These are phyloP conservation scores for Galbula dea DNA, from an alignment of 2,113 vertebrate genomes.

Conservation along the genomic window DNA sequence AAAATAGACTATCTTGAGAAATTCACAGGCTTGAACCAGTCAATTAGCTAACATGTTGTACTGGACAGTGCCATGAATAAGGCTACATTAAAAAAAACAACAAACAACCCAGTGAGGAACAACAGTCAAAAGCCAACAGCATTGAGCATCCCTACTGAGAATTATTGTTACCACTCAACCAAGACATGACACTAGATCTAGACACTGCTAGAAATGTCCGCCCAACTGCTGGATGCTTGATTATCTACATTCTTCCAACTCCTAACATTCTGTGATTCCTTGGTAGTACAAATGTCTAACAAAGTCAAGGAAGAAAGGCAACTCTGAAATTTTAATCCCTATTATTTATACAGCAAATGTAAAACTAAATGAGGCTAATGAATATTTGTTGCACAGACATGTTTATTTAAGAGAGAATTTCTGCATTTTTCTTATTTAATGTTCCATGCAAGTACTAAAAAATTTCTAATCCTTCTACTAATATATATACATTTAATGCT, in stretches of 20 bases:
- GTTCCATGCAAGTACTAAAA: not conserved
- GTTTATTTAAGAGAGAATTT: not conserved
- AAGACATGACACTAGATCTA: too few species aligned
- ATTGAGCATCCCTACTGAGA: not conserved
- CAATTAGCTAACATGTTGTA: not conserved
- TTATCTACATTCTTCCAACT: too few species aligned
- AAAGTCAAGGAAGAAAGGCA: too few species aligned
- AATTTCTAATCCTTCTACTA: not conserved
- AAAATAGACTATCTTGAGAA: not conserved
- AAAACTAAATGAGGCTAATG: not conserved
- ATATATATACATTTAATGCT: not conserved
- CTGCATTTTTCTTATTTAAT: not conserved
- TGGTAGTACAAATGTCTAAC: too few species aligned
- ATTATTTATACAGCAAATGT: too few species aligned
- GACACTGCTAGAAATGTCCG: too few species aligned
- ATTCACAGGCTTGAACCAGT: not conserved
- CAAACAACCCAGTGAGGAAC: not conserved
- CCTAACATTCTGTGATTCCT: too few species aligned
- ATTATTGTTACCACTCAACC: too few species aligned
- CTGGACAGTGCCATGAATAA: not conserved
- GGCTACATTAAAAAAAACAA: not conserved
- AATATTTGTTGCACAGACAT: not conserved
- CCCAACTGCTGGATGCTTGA: too few species aligned
- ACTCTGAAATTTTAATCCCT: too few species aligned
- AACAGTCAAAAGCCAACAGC: not conserved